A percentile compares a stretch with the other conserved stretches of the same genome.
These are phyloP conservation scores for Candidula unifasciata DNA, from an alignment of 2,888 invertebrate species.

Conservation along the genomic window DNA sequence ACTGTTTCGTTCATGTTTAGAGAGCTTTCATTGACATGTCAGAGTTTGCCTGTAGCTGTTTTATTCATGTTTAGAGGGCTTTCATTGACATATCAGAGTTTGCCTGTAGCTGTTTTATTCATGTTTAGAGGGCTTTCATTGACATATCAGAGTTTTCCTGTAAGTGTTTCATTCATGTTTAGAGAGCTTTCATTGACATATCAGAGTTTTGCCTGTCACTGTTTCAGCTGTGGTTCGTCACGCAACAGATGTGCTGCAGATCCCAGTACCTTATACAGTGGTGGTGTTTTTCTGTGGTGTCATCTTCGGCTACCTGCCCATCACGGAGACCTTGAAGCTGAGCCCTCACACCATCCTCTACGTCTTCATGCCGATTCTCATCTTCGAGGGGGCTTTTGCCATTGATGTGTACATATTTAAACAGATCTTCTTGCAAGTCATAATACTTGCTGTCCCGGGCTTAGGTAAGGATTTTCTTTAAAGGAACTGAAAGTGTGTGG, in stretches of 20 bases:
- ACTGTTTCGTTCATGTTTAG: too few species aligned
- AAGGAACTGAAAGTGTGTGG: too few species aligned
- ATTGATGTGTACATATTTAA: constrained; percentile 78
- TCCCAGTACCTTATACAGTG: constrained; percentile 77
- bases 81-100: too few species aligned
- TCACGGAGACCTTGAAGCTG: constrained; percentile 64
- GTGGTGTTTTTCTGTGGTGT: constrained; percentile 76
- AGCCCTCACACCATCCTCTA: constrained; percentile 77
- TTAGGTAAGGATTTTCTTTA: constrained; percentile 70
- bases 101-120: too few species aligned
- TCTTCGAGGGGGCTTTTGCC: constrained; percentile 79
- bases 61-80: too few species aligned
- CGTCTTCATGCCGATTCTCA: constrained; percentile 78
- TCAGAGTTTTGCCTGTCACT: too few species aligned
- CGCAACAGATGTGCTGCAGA: constrained; percentile 59
- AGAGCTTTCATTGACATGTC: too few species aligned
- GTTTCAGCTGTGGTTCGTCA: constrained; percentile 67
- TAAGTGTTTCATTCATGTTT: too few species aligned
- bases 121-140: too few species aligned
- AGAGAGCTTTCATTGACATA: too few species aligned
- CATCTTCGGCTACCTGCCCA: constrained; percentile 59
- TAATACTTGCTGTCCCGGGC: constrained; percentile 75
- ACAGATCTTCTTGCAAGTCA: constrained; percentile 74
- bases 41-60: too few species aligned
- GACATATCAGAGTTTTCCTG: too few species aligned